phyloP scores from a whole-genome alignment of 2,888 invertebrate genomes.

The Choristoneura rosaceana region DNA sequence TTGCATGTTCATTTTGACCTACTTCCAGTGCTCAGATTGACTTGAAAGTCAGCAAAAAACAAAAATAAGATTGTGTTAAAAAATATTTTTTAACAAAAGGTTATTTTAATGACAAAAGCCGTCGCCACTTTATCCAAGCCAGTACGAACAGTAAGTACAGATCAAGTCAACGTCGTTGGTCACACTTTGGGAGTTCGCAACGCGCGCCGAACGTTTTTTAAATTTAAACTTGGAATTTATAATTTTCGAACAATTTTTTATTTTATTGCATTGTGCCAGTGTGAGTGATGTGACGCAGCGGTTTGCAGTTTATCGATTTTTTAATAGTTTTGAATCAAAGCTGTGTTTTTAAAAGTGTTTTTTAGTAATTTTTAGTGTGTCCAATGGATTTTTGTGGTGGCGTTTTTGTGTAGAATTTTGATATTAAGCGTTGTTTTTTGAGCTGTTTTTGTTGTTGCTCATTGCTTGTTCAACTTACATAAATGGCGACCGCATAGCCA shows the following conservation, averaged over 20 bases:
- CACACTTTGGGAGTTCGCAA: conserved; percentile 46
- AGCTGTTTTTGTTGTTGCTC: too few species aligned
- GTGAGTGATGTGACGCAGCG: conserved; percentile 35
- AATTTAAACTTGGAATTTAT: conserved; percentile 38
- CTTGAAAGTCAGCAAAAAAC: too few species aligned
- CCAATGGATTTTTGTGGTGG: conserved; percentile 12
- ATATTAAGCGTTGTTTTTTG: not conserved
- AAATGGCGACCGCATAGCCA: too few species aligned
- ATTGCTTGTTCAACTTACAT: too few species aligned
- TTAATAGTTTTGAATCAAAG: conserved; percentile 8
- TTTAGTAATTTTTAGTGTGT: not conserved
- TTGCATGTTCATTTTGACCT: too few species aligned
- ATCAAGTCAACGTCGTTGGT: conserved; percentile 44
- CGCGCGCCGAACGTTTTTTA: conserved; percentile 47
- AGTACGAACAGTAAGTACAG: conserved; percentile 26
- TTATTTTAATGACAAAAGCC: conserved; percentile 9
- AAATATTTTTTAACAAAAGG: too few species aligned
- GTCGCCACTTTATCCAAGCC: conserved; percentile 39
- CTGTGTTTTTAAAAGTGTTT: conserved; percentile 8
- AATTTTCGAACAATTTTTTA: conserved; percentile 3
- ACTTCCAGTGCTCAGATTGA: too few species aligned
- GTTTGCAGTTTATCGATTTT: conserved; percentile 41
- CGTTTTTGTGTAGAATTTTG: not conserved
- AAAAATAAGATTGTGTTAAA: too few species aligned
- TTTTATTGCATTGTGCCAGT: conserved; percentile 16